Conservation (phyloP, 2,113 vertebrate genomes). For the Ursus arctos region DNA sequence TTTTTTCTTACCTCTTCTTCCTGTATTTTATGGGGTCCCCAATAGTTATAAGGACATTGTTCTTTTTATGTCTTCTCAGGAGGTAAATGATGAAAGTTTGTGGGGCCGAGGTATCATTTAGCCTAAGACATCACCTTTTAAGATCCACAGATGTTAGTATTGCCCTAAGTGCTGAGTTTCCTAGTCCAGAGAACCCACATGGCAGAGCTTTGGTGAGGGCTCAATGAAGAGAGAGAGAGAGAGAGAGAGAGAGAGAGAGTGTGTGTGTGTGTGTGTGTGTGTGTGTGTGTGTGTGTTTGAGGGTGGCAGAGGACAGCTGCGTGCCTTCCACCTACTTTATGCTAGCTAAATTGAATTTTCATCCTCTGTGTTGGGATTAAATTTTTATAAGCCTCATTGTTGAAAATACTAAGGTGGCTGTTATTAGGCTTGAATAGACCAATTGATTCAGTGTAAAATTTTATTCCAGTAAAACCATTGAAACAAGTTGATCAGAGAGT, state of each 20-base stretch:
- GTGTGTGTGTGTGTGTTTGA: neutral
- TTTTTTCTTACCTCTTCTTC: neutral
- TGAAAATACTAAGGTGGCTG: neutral
- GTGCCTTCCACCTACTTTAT: neutral
- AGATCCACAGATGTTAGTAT: neutral
- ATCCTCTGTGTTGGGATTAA: neutral
- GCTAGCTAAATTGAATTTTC: neutral
- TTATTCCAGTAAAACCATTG: neutral
- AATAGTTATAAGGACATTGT: neutral
- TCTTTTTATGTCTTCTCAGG: neutral
- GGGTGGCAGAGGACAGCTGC: accelerated
- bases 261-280: neutral
- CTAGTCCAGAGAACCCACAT: neutral
- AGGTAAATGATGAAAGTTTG: neutral
- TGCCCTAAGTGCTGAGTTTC: neutral
- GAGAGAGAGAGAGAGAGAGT: no score
- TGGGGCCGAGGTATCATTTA: neutral
- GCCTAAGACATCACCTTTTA: neutral
- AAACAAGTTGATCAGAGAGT: neutral
- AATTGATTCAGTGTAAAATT: neutral
- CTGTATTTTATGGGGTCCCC: neutral
- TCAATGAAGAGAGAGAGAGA: no score
- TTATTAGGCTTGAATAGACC: constrained; percentile 1
- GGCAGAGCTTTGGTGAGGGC: neutral
- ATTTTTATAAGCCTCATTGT: neutral